Evolutionary conservation across 64 coral and sea anemone species (phyloP).

Genomic region (Cladopsammia gracilis): DNA sequence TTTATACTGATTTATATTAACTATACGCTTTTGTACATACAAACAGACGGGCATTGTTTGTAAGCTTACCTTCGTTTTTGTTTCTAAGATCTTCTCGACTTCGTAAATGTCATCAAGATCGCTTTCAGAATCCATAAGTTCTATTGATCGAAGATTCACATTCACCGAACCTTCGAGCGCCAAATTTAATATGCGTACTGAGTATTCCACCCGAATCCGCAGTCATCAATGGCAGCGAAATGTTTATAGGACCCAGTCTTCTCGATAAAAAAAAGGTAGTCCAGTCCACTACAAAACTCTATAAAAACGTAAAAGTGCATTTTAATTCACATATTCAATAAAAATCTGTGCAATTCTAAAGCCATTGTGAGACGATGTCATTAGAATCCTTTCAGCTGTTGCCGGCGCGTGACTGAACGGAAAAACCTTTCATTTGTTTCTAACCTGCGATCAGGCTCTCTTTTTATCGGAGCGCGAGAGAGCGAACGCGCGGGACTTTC

Average conservation of each 20-base stretch:
- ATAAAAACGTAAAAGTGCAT: too few species aligned
- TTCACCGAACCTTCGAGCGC: neutral
- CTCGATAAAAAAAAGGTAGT: neutral
- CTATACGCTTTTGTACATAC: neutral
- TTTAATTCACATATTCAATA: too few species aligned
- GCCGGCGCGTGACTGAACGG: too few species aligned
- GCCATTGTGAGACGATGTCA: too few species aligned
- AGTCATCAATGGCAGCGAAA: constrained; percentile 14
- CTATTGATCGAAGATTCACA: neutral
- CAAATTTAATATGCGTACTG: neutral
- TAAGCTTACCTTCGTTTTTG: constrained; percentile 27
- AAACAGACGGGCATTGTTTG: neutral
- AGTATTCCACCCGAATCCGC: constrained; percentile 14
- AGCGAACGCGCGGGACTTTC: too few species aligned
- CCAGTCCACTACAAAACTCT: too few species aligned
- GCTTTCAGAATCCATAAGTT: neutral
- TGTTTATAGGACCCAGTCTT: constrained; percentile 22
- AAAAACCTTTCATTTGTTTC: too few species aligned
- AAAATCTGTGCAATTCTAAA: too few species aligned
- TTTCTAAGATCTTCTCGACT: constrained; percentile 57
- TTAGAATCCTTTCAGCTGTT: too few species aligned
- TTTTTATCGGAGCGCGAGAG: too few species aligned
- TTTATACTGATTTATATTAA: too few species aligned
- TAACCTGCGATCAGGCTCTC: too few species aligned
- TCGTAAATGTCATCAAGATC: constrained; percentile 48